Evolutionary conservation across 2,888 invertebrate genomes (phyloP).

Genomic region (Daptonema setosum): DNA sequence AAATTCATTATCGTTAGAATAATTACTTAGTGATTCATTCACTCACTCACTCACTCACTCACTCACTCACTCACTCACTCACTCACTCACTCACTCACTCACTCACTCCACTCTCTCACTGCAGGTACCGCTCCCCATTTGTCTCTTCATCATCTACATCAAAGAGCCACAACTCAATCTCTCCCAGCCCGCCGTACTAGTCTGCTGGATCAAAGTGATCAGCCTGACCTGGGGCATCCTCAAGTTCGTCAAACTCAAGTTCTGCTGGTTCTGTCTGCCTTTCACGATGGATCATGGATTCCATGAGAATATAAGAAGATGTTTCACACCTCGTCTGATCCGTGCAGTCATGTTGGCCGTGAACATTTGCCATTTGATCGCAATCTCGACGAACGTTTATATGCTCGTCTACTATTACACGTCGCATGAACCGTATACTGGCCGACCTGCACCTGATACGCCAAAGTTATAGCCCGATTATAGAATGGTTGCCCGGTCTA

Average conservation of each 20-base stretch:
- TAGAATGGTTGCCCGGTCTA: no score
- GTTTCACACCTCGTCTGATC: slow-evolving; percentile 21
- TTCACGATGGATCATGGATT: slow-evolving; percentile 5
- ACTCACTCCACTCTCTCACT: no score
- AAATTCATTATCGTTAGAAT: no score
- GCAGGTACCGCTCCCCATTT: slow-evolving; percentile 23
- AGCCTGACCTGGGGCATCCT: slow-evolving; percentile 25
- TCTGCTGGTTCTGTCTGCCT: slow-evolving; percentile 23
- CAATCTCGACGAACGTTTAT: no score
- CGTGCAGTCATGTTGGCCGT: slow-evolving; percentile 23
- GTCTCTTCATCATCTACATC: slow-evolving; percentile 19
- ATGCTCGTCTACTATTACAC: no score
- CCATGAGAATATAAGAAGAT: slow-evolving; percentile 20
- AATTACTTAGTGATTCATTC: no score
- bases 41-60: no score
- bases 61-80: no score
- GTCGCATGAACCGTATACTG: no score
- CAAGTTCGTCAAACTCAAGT: slow-evolving; percentile 25
- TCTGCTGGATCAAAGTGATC: slow-evolving; percentile 22
- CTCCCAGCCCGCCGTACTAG: slow-evolving; percentile 20
- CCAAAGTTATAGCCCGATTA: no score
- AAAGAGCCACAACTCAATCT: slow-evolving; percentile 21
- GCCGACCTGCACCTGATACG: no score
- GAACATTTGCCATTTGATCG: slow-evolving; percentile 21
- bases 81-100: no score